phyloP scores from a whole-genome alignment of 2,113 vertebrate genomes.

The Podiceps cristatus region DNA sequence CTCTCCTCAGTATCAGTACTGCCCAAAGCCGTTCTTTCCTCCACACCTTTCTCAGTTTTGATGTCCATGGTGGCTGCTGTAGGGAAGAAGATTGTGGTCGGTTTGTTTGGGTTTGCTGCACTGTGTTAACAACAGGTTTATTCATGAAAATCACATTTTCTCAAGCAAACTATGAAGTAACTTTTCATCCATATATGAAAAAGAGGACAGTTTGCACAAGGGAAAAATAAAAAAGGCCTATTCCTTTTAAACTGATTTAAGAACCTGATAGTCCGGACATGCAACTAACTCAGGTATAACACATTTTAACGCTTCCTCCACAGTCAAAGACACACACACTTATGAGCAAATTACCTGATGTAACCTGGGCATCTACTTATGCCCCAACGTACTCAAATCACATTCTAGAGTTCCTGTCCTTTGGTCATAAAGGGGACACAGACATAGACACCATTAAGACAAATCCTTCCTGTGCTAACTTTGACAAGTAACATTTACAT shows the following conservation, averaged over 20 bases:
- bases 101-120: not conserved
- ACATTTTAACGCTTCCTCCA: not conserved
- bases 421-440: not conserved
- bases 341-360: not conserved
- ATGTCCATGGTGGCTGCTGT: not conserved
- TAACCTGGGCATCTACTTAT: not conserved
- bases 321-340: not conserved
- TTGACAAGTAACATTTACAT: not conserved
- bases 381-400: not conserved
- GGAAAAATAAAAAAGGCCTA: accelerated
- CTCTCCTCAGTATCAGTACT: not conserved
- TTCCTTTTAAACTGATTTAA: not conserved
- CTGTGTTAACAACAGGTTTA: not conserved
- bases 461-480: not conserved
- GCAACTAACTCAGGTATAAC: not conserved
- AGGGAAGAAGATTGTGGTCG: not conserved
- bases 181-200: not conserved
- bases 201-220: not conserved
- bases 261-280: not conserved
- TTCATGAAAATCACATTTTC: not conserved
- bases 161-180: not conserved
- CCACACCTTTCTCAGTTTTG: not conserved
- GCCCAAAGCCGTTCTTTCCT: not conserved
- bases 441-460: not conserved
- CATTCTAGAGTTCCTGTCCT: not conserved